Percentiles rank a stretch among this genome's conserved stretches.
Evolutionary conservation across 2,888 invertebrate species (phyloP).

Genomic region (Dioctria linearis): DNA sequence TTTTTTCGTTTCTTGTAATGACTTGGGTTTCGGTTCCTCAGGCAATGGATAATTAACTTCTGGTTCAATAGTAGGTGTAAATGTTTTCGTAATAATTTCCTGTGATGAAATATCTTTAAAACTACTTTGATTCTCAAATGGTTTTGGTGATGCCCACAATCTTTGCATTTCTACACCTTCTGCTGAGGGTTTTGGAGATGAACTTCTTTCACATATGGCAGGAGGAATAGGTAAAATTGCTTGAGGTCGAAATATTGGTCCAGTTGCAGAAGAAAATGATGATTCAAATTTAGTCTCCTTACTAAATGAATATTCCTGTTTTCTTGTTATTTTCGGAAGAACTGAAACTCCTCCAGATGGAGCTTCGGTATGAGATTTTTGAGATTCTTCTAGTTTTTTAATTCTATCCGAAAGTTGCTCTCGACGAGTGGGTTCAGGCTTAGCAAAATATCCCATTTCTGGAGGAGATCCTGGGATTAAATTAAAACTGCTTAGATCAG

Average conservation of each 20-base stretch:
- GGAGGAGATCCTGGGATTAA: slow-evolving; percentile 81
- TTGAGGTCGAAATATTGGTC: slow-evolving; percentile 69
- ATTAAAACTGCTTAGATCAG: slow-evolving; percentile 71
- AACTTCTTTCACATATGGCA: slow-evolving; percentile 67
- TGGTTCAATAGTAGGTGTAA: slow-evolving; percentile 47
- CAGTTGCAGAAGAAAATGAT: slow-evolving; percentile 58
- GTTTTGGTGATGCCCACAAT: slow-evolving; percentile 74
- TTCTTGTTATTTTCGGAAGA: slow-evolving; percentile 68
- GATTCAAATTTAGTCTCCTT: slow-evolving; percentile 66
- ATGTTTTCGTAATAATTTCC: slow-evolving; percentile 55
- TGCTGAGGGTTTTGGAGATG: slow-evolving; percentile 75
- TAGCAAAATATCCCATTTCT: slow-evolving; percentile 77
- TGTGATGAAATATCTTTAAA: slow-evolving; percentile 60
- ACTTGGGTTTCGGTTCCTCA: slow-evolving; percentile 62
- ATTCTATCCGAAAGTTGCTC: slow-evolving; percentile 75
- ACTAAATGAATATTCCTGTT: slow-evolving; percentile 60
- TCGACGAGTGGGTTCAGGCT: slow-evolving; percentile 69
- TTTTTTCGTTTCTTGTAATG: slow-evolving; percentile 64
- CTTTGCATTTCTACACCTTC: slow-evolving; percentile 80
- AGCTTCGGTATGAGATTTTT: slow-evolving; percentile 72
- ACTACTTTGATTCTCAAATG: slow-evolving; percentile 63
- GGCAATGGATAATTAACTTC: slow-evolving; percentile 61
- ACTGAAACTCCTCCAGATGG: slow-evolving; percentile 75
- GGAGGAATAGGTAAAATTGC: slow-evolving; percentile 65
- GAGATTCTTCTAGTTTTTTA: slow-evolving; percentile 75